Evolutionary conservation across 2,888 invertebrate genomes (phyloP).

Genomic region (Timema podura): DNA sequence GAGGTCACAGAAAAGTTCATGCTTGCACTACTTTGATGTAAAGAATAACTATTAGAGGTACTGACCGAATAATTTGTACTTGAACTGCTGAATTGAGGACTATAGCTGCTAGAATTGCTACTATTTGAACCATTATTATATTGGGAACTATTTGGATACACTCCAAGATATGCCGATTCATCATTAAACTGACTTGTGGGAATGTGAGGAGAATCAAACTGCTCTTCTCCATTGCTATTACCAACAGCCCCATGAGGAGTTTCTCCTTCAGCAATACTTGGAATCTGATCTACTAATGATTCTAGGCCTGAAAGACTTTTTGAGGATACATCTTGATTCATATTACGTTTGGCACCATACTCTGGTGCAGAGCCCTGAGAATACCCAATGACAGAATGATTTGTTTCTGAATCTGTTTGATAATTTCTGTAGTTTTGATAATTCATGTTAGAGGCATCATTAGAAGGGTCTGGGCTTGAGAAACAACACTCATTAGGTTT

Average conservation of each 20-base stretch:
- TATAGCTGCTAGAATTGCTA: conserved; percentile 35
- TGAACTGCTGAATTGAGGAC: conserved; percentile 33
- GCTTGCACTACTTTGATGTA: conserved; percentile 33
- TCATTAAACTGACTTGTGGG: conserved; percentile 36
- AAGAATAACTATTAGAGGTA: conserved; percentile 33
- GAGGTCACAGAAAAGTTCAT: conserved; percentile 43
- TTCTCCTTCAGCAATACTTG: conserved; percentile 75
- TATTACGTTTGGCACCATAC: conserved; percentile 31
- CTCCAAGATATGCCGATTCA: conserved; percentile 37
- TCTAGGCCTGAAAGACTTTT: conserved; percentile 83
- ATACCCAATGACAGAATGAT: conserved; percentile 36
- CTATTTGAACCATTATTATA: conserved; percentile 36
- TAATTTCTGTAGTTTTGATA: conserved; percentile 39
- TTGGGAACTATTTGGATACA: conserved; percentile 34
- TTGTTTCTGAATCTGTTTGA: conserved; percentile 36
- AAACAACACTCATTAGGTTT: conserved; percentile 46
- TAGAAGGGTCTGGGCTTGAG: conserved; percentile 47
- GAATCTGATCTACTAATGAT: conserved; percentile 87
- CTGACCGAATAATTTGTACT: conserved; percentile 36
- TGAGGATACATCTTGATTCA: conserved; percentile 69
- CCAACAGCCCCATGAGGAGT: conserved; percentile 34
- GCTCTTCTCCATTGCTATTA: conserved; percentile 37
- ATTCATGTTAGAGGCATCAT: conserved; percentile 33
- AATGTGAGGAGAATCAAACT: conserved; percentile 32
- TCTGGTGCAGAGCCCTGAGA: conserved; percentile 33